Evolutionary conservation across 2,888 invertebrate genomes (phyloP).

Genomic region (Limnephilus marmoratus): DNA sequence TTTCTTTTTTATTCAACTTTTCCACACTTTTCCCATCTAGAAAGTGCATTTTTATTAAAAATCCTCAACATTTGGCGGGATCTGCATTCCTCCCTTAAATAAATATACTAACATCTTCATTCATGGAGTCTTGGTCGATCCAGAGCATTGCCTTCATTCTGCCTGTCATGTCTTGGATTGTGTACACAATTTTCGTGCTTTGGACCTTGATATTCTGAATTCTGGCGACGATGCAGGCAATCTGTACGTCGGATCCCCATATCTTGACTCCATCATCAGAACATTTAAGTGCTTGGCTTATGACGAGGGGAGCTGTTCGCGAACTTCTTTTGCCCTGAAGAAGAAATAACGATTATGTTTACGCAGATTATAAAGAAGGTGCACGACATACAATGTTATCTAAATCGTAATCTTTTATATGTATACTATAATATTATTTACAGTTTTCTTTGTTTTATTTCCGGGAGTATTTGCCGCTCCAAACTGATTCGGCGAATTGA

Average conservation of each 20-base stretch:
- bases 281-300: conserved; percentile 74
- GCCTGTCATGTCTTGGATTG: conserved; percentile 76
- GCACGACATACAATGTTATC: background rate
- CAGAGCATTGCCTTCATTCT: conserved; percentile 76
- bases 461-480: conserved; percentile 74
- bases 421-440: conserved; percentile 24
- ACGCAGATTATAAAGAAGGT: background rate
- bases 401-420: background rate
- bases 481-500: conserved; percentile 75
- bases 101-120: conserved; percentile 71
- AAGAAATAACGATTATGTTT: background rate
- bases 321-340: conserved; percentile 73
- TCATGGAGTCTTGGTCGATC: conserved; percentile 76
- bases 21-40: too few species aligned
- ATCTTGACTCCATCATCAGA: conserved; percentile 76
- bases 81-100: too few species aligned
- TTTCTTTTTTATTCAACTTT: too few species aligned
- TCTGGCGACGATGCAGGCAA: conserved; percentile 73
- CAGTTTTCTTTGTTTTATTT: conserved; percentile 61
- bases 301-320: conserved; percentile 75
- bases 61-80: too few species aligned
- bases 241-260: conserved; percentile 76
- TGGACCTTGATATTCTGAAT: conserved; percentile 74
- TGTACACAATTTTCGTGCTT: conserved; percentile 76
- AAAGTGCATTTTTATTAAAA: too few species aligned